Conservation (phyloP, 2,797 vertebrate species). For the Paramormyrops hopkinsi region DNA sequence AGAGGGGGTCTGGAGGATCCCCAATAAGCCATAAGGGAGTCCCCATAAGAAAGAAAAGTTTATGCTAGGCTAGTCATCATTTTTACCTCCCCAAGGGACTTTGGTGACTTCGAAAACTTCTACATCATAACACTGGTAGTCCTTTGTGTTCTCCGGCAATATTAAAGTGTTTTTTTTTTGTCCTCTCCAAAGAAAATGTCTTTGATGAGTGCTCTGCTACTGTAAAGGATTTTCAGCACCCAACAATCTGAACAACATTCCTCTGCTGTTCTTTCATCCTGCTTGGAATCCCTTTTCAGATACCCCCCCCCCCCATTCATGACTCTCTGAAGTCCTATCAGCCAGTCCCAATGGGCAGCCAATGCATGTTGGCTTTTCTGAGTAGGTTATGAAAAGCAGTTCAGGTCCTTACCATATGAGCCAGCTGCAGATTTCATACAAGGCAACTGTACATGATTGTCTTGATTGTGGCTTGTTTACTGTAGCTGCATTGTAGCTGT, state of each 20-base stretch:
- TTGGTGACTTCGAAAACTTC: neutral
- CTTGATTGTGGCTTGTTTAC: neutral
- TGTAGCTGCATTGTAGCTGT: neutral
- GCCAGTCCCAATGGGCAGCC: neutral
- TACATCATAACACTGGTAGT: neutral
- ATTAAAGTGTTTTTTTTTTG: neutral
- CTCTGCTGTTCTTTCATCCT: neutral
- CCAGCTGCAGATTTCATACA: neutral
- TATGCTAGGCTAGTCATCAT: neutral
- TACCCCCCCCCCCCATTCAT: neutral
- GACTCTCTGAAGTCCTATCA: neutral
- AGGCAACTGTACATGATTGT: neutral
- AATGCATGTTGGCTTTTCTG: conserved; percentile 7
- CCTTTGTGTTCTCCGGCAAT: neutral
- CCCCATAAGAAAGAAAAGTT: neutral
- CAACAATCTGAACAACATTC: neutral
- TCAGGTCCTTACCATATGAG: neutral
- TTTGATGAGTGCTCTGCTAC: neutral
- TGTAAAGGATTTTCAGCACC: neutral
- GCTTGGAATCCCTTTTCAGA: neutral
- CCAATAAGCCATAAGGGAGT: neutral
- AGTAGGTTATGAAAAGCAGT: neutral
- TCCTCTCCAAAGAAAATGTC: neutral
- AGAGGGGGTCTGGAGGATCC: neutral
- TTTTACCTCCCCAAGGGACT: conserved; percentile 15